These are phyloP conservation scores for Squalus acanthias DNA, from an alignment of 2,797 vertebrate genomes.

Conservation along the genomic window DNA sequence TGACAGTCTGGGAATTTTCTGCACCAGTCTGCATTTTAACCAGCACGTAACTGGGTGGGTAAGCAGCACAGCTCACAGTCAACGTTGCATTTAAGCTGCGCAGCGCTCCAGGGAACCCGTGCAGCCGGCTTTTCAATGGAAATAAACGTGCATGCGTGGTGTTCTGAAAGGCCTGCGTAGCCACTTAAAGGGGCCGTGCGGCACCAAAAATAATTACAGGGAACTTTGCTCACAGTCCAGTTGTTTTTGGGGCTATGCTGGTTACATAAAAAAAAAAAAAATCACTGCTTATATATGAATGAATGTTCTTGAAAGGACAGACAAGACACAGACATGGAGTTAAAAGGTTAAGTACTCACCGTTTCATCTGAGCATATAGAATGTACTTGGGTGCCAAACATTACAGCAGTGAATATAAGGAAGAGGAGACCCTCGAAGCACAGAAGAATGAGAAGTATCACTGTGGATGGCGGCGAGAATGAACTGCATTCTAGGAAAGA, in stretches of 20 bases:
- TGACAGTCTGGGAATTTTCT: too few species aligned
- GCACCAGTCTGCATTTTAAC: neutral
- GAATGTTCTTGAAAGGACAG: neutral
- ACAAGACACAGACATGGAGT: neutral
- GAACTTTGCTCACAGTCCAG: neutral
- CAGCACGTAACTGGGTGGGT: neutral
- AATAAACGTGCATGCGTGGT: too few species aligned
- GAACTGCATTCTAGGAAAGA: conserved; percentile 81
- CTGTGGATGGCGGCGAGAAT: conserved; percentile 88
- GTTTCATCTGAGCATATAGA: conserved; percentile 95
- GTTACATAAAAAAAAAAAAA: too few species aligned
- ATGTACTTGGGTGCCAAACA: conserved; percentile 97
- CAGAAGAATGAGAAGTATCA: conserved; percentile 92
- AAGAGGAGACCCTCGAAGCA: conserved; percentile 94
- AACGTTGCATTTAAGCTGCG: too few species aligned
- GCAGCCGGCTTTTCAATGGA: too few species aligned
- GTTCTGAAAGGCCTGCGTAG: too few species aligned
- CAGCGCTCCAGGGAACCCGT: too few species aligned
- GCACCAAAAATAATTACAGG: too few species aligned
- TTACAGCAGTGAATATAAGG: conserved; percentile 91
- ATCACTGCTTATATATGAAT: neutral
- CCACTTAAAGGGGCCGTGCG: too few species aligned
- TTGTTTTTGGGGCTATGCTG: neutral
- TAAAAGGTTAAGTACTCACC: conserved; percentile 61
- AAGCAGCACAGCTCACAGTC: neutral